A percentile compares a stretch with the other conserved stretches of the same genome.
Conservation (phyloP, 2,797 vertebrate genomes). For the Lepus oiostolus region DNA sequence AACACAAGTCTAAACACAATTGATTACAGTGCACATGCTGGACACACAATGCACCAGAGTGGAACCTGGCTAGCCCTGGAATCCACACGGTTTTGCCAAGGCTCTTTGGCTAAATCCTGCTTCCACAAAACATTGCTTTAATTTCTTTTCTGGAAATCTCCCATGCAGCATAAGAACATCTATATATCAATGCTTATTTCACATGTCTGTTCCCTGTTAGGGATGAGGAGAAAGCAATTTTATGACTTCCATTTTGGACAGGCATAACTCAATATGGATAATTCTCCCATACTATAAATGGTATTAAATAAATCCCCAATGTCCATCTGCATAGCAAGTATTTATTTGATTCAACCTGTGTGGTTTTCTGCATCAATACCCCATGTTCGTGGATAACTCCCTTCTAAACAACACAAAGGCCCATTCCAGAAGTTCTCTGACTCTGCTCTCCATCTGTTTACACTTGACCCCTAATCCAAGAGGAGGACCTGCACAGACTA, state of each 20-base stretch:
- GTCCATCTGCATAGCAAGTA: neutral
- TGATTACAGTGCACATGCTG: no score
- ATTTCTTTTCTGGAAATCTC: neutral
- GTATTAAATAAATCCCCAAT: neutral
- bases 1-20: fast-evolving
- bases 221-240: neutral
- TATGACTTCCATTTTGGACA: neutral
- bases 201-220: no score
- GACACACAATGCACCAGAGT: fast-evolving
- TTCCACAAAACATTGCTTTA: neutral
- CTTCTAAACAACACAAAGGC: neutral
- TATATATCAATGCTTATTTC: neutral
- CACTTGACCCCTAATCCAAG: neutral
- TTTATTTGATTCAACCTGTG: neutral
- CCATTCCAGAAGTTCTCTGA: neutral
- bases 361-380: neutral
- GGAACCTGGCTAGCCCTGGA: neutral
- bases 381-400: neutral
- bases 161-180: neutral
- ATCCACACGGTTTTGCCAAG: neutral
- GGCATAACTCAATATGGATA: neutral
- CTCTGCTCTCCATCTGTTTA: neutral
- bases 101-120: neutral
- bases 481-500: no score
- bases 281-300: neutral